phyloP scores from a whole-genome alignment of 2,113 vertebrate species.

The Gymnorhina tibicen region DNA sequence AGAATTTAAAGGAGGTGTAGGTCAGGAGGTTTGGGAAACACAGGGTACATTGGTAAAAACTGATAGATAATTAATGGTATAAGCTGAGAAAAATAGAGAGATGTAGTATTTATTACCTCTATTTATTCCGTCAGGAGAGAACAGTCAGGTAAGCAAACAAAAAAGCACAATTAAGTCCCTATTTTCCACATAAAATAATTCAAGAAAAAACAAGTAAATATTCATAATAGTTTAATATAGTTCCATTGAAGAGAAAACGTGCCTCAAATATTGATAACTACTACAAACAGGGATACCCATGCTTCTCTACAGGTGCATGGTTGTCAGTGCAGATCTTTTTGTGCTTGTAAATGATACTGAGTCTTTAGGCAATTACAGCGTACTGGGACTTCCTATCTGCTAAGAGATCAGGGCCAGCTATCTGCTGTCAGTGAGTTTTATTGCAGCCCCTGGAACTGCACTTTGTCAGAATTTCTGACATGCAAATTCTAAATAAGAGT shows the following conservation, averaged over 20 bases:
- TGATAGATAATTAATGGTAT: neutral
- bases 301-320: neutral
- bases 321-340: neutral
- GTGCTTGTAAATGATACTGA: neutral
- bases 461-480: neutral
- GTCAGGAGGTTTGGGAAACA: neutral
- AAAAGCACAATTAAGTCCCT: neutral
- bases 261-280: neutral
- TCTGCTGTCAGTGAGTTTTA: neutral
- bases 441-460: neutral
- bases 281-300: neutral
- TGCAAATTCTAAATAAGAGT: neutral
- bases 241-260: neutral
- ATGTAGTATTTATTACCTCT: neutral
- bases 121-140: neutral
- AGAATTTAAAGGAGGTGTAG: neutral
- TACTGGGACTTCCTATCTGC: neutral
- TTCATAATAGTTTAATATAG: neutral
- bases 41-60: neutral
- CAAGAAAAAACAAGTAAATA: neutral
- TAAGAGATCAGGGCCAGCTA: neutral
- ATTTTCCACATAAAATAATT: neutral
- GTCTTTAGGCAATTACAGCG: neutral
- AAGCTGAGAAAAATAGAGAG: neutral
- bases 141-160: accelerated